Conservation (phyloP, 92 coral and sea anemone species). For the Pocillopora grandis region DNA sequence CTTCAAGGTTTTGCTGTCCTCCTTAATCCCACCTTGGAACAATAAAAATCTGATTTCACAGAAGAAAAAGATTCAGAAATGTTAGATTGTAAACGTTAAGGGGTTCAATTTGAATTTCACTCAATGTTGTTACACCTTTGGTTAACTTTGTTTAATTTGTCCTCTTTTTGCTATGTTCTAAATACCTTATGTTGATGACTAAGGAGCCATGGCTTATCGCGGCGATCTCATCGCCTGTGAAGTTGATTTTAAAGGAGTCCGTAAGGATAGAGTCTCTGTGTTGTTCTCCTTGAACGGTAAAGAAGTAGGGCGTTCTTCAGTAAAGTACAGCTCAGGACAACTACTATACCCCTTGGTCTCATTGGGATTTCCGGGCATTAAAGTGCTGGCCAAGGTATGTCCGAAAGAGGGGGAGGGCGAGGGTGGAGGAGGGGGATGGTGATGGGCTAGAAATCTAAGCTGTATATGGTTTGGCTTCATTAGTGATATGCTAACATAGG, state of each 20-base stretch:
- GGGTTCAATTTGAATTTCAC: no score
- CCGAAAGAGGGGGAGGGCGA: no score
- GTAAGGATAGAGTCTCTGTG: neutral
- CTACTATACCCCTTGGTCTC: slow-evolving; percentile 9
- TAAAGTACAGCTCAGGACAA: neutral
- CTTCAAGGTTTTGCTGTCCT: no score
- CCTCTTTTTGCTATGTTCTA: neutral
- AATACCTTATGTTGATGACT: neutral
- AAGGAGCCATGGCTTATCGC: slow-evolving; percentile 14
- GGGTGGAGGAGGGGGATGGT: no score
- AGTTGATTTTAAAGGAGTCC: slow-evolving; percentile 1
- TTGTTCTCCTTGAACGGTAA: slow-evolving; percentile 28
- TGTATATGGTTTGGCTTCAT: neutral
- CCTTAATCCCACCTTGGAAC: no score
- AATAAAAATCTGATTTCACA: no score
- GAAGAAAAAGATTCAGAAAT: no score
- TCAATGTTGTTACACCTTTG: no score
- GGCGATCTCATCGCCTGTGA: slow-evolving; percentile 44
- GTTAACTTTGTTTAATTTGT: neutral
- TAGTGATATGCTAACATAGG: no score
- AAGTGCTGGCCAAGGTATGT: slow-evolving; percentile 26
- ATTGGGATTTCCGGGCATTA: slow-evolving; percentile 24
- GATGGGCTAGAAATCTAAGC: no score
- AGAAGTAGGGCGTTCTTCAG: slow-evolving; percentile 17
- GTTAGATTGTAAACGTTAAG: no score